These are phyloP conservation scores for Hozukius guyotensis DNA, from an alignment of 2,797 vertebrate species.

Conservation along the genomic window DNA sequence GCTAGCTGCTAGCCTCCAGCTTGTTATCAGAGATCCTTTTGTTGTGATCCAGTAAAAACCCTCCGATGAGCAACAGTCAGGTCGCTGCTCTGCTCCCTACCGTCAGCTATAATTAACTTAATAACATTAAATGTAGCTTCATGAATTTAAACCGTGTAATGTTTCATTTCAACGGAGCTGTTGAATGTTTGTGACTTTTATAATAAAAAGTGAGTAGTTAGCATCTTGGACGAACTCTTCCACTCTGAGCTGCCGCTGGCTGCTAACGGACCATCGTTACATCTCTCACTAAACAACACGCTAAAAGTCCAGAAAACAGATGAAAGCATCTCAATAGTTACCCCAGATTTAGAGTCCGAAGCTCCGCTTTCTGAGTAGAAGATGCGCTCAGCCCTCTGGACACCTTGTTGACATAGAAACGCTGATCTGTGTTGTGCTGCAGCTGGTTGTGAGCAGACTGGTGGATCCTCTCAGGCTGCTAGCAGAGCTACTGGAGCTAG, in stretches of 20 bases:
- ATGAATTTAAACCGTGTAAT: background rate
- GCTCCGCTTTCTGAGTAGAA: conserved; percentile 5
- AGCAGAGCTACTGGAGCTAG: conserved; percentile 66
- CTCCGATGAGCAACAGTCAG: conserved; percentile 70
- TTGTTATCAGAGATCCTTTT: conserved; percentile 83
- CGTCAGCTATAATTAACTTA: background rate
- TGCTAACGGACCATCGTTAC: conserved; percentile 63
- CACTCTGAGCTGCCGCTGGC: conserved; percentile 60
- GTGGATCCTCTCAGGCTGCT: conserved; percentile 60
- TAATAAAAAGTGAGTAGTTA: conserved; percentile 68
- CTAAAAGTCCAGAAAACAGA: conserved; percentile 66
- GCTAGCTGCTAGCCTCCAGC: conserved; percentile 59
- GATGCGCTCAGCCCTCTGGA: background rate
- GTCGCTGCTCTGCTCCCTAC: conserved; percentile 39
- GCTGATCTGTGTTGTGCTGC: conserved; percentile 14
- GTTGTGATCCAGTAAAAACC: conserved; percentile 75
- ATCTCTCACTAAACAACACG: conserved; percentile 68
- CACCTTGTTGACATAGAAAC: conserved; percentile 32
- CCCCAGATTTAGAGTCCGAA: conserved; percentile 48
- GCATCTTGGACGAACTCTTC: conserved; percentile 71
- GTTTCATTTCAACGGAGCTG: background rate
- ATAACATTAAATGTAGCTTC: background rate
- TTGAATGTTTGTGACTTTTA: conserved; percentile 8
- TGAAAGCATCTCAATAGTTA: conserved; percentile 56
- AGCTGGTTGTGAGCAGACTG: background rate